Percentiles rank a stretch among this genome's conserved stretches.
Conservation (phyloP, 2,888 invertebrate genomes). For the Agrotis ipsilon region DNA sequence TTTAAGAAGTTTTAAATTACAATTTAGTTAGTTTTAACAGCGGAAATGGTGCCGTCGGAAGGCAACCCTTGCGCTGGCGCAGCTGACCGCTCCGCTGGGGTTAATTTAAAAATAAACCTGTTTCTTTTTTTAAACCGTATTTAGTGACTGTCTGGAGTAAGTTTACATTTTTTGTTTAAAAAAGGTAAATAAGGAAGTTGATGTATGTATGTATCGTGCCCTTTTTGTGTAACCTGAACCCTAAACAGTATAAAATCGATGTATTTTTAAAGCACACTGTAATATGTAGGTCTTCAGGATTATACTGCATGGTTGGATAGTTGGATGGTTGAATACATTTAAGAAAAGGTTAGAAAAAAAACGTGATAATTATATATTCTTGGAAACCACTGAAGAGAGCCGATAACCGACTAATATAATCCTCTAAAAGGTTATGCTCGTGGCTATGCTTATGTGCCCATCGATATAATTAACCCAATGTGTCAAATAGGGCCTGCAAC, state of each 20-base stretch:
- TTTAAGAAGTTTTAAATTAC: slow-evolving; percentile 62
- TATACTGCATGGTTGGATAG: slow-evolving; percentile 32
- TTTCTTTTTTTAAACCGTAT: slow-evolving; percentile 49
- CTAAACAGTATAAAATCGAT: slow-evolving; percentile 20
- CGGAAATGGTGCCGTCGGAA: slow-evolving; percentile 61
- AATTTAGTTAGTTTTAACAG: slow-evolving; percentile 61
- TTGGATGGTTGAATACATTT: no score
- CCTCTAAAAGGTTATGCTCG: no score
- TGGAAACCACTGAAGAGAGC: slow-evolving; percentile 11
- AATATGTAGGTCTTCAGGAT: slow-evolving; percentile 26
- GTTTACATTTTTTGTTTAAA: slow-evolving; percentile 38
- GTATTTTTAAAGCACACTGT: slow-evolving; percentile 23
- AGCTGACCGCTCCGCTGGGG: slow-evolving; percentile 71
- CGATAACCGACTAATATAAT: neutral
- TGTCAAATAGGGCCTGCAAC: no score
- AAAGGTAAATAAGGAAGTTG: slow-evolving; percentile 49
- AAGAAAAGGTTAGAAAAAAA: neutral
- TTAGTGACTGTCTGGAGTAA: slow-evolving; percentile 53
- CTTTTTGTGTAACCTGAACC: slow-evolving; percentile 34
- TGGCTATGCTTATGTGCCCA: no score
- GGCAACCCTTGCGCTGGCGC: slow-evolving; percentile 66
- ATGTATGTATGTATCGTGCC: slow-evolving; percentile 28
- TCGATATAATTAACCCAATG: no score
- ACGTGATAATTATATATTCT: neutral
- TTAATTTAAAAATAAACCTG: slow-evolving; percentile 68